Evolutionary conservation across 2,113 vertebrate genomes (phyloP).

Genomic region (Salvelinus sp.): DNA sequence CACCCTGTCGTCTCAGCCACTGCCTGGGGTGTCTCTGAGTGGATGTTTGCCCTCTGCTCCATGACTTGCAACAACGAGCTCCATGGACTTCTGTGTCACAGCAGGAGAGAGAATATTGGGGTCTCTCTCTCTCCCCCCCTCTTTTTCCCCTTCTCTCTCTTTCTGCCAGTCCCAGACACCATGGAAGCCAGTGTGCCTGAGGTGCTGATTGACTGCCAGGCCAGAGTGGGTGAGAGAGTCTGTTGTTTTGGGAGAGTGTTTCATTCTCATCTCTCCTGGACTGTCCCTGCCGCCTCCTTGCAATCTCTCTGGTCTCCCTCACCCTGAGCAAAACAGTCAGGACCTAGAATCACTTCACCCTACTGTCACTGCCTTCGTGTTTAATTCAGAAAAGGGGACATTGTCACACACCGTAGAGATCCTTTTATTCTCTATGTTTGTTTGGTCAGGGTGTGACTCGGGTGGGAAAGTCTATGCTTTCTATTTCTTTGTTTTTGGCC

Average conservation of each 20-base stretch:
- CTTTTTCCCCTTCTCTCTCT: conserved; percentile 22
- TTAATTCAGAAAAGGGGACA: not conserved
- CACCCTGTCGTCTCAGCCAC: conserved; percentile 31
- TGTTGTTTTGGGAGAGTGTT: not conserved
- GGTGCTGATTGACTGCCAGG: conserved; percentile 47
- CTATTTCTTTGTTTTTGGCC: no score
- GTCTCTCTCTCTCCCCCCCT: conserved; percentile 15
- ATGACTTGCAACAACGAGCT: conserved; percentile 24
- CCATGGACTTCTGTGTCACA: conserved; percentile 39
- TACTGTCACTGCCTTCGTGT: not conserved
- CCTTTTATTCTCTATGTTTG: no score
- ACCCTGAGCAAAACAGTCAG: not conserved
- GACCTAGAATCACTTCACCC: not conserved
- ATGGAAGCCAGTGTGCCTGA: conserved; percentile 49
- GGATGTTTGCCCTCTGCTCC: conserved; percentile 41
- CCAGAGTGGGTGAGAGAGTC: conserved; percentile 25
- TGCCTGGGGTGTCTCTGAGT: conserved; percentile 38
- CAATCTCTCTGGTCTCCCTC: not conserved
- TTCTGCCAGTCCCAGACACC: conserved; percentile 49
- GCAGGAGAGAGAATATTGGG: conserved; percentile 36
- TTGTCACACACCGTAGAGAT: no score
- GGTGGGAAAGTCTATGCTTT: no score
- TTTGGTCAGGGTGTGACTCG: no score
- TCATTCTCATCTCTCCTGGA: not conserved
- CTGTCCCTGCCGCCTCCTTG: not conserved